phyloP scores from a whole-genome alignment of 1,140 invertebrate genomes.

The Atta texana region DNA sequence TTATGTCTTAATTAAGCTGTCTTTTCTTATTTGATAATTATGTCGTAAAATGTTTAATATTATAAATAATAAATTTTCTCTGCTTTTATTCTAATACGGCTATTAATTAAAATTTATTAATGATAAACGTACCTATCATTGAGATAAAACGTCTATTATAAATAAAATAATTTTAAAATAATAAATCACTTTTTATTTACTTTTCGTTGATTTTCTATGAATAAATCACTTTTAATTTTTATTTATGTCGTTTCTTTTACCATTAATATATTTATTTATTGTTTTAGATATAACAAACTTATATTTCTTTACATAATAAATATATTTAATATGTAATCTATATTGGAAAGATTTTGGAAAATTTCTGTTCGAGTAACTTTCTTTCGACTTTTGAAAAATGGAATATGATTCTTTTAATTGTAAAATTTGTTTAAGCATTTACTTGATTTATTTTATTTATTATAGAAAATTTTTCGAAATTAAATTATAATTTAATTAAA shows the following conservation, averaged over 20 bases:
- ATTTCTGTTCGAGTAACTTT: neutral
- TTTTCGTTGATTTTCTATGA: too few species aligned
- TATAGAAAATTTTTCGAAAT: neutral
- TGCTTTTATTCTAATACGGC: neutral
- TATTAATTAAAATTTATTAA: conserved; percentile 8
- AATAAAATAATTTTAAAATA: neutral
- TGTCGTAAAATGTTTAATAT: conserved; percentile 47
- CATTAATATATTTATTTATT: too few species aligned
- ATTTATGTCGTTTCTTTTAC: too few species aligned
- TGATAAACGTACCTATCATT: neutral
- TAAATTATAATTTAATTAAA: conserved; percentile 8
- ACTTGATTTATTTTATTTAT: neutral
- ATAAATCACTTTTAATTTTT: too few species aligned
- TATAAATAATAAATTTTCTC: conserved; percentile 35
- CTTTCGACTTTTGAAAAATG: neutral
- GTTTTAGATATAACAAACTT: too few species aligned
- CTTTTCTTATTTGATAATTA: conserved; percentile 2
- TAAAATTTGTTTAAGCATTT: neutral
- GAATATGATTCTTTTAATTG: neutral
- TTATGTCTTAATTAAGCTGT: conserved; percentile 42
- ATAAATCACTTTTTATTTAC: neutral
- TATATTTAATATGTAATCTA: too few species aligned
- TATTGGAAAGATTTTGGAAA: too few species aligned
- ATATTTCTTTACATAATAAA: too few species aligned
- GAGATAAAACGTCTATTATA: neutral